Base-by-base conservation (phyloP, 2,888 invertebrate species). In the Ligdia adustata region DNA sequence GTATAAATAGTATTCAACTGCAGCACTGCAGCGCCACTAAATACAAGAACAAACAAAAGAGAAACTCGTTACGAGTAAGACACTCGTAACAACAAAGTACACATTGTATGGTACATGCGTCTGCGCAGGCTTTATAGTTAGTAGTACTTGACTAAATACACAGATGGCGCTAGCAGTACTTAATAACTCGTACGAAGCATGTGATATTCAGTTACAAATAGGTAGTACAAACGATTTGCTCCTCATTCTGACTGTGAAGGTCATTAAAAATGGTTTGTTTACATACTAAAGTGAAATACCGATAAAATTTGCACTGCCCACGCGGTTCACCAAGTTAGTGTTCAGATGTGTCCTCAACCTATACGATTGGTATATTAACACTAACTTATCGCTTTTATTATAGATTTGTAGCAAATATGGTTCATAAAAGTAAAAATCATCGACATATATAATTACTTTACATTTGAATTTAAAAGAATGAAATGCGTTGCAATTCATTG, bases 121-220 rank as follows among this genome's bases (percentile, higher is more conserved):
- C 22, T 2, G 22, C 22, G 26, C 15, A 40, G 13, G 28, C 14
- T 37, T 27, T 42, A 44, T 55, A 51, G 52, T 52, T 48, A 16
- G n/a, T 34, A 55, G 50, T 60, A 32, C 53, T 16, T 6, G 3
- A 12, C 11, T 11, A n/a, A 12, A 26, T 1, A 3, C 12, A 45
- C 31, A 57, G 60, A 53, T 60, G 55, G 60, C 60, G 57, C 37
- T 27, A 34, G 24, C 9, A 9, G 38, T 47, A 15, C n/a, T n/a
- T 2, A 6, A n/a, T 22, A 7, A 22, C 22, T 4, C 16, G 16
- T 4, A 16, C 16, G 5, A 16, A 16, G 3, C 16, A 4, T 16
- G 22, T 22, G n/a, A n/a, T n/a, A n/a, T n/a, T n/a, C n/a, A n/a
- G n/a, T n/a, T n/a, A n/a, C n/a, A 13, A 4, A n/a, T 3, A 5